These are phyloP conservation scores for Sitobion miscanthi DNA, from an alignment of 1,140 invertebrate species.

Conservation along the genomic window DNA sequence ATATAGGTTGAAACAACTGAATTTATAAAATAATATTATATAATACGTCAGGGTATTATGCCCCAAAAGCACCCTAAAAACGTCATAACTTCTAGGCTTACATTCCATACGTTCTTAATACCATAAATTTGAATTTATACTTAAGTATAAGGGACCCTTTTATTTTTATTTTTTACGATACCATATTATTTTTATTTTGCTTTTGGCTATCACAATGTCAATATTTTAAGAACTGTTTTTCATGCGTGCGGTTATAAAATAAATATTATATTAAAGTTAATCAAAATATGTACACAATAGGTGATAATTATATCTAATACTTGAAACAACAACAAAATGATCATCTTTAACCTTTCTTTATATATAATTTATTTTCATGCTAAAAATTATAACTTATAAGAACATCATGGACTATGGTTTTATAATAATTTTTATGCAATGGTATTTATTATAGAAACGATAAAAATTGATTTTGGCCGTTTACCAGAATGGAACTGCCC, in stretches of 20 bases:
- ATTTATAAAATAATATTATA: background rate
- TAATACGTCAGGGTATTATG: background rate
- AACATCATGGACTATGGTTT: background rate
- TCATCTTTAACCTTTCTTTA: background rate
- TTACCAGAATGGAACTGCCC: constrained; percentile 92
- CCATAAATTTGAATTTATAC: background rate
- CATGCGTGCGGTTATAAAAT: too few species aligned
- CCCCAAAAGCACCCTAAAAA: background rate
- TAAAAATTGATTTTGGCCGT: constrained; percentile 85
- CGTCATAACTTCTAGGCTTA: background rate
- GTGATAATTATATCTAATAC: background rate
- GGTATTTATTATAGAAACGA: constrained; percentile 66
- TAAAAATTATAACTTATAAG: background rate
- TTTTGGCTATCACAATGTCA: background rate
- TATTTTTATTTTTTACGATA: background rate
- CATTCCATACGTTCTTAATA: background rate
- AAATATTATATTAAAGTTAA: background rate
- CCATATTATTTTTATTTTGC: background rate
- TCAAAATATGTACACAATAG: background rate
- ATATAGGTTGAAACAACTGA: background rate
- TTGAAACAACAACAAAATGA: background rate
- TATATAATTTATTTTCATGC: background rate
- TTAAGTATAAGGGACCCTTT: background rate
- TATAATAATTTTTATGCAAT: background rate
- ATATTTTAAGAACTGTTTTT: background rate